Evolutionary conservation across 1,140 invertebrate genomes (phyloP).

Genomic region (Tribolium madens): DNA sequence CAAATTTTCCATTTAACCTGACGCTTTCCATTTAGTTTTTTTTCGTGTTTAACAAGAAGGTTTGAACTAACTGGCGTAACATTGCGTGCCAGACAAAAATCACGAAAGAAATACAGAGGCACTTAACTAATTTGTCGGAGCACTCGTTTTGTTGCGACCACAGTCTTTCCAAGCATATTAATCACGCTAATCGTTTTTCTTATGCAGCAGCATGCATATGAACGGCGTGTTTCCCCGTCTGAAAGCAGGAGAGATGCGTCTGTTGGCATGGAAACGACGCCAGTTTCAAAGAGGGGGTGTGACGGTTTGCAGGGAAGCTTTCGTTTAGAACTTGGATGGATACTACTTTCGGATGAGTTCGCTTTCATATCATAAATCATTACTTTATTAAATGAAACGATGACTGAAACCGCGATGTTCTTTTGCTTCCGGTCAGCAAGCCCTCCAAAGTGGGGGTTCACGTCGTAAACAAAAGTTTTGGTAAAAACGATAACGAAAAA

Average conservation of each 20-base stretch:
- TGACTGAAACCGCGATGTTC: neutral
- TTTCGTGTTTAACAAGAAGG: conserved; percentile 26
- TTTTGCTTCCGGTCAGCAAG: neutral
- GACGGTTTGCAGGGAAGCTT: conserved; percentile 24
- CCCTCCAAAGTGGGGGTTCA: neutral
- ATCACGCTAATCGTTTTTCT: conserved; percentile 37
- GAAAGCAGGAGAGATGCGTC: conserved; percentile 51
- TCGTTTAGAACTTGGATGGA: conserved; percentile 22
- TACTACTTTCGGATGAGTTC: conserved; percentile 40
- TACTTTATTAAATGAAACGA: conserved; percentile 39
- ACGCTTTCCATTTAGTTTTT: conserved; percentile 24
- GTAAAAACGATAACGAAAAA: neutral
- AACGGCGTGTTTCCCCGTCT: conserved; percentile 32
- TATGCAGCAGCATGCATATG: conserved; percentile 38
- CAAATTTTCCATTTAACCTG: neutral
- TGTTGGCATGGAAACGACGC: conserved; percentile 53
- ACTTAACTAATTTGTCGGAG: conserved; percentile 53
- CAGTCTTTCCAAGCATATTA: conserved; percentile 34
- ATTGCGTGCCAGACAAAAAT: conserved; percentile 47
- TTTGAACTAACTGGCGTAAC: conserved; percentile 25
- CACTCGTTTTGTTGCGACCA: conserved; percentile 26
- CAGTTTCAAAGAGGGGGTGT: conserved; percentile 47
- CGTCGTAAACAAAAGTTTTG: neutral
- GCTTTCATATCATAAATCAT: conserved; percentile 14
- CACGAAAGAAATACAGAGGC: conserved; percentile 52